Evolutionary conservation across 2,113 vertebrate species (phyloP).

Genomic region (Geococcyx californianus): DNA sequence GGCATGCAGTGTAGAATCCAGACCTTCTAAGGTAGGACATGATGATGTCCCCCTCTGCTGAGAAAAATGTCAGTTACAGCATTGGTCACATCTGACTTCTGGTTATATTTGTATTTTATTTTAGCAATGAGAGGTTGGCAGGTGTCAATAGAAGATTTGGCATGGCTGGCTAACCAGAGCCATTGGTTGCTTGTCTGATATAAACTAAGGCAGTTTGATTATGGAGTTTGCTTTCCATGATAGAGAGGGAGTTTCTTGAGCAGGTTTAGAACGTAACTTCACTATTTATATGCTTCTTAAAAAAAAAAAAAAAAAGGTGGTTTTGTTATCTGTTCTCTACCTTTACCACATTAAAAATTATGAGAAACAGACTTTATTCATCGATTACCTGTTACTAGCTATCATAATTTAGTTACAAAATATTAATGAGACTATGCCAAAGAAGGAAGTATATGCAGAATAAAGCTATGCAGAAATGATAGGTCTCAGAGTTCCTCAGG

Average conservation of each 20-base stretch:
- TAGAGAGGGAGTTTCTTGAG: neutral
- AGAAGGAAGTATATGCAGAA: neutral
- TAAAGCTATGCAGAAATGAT: neutral
- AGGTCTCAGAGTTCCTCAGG: neutral
- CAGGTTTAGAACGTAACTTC: neutral
- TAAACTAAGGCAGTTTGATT: neutral
- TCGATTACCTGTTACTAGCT: neutral
- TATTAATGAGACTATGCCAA: neutral
- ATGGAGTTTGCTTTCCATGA: neutral
- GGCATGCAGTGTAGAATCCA: slow-evolving; percentile 74
- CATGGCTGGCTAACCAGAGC: neutral
- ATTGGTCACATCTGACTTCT: slow-evolving; percentile 38
- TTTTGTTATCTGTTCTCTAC: neutral
- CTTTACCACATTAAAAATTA: neutral
- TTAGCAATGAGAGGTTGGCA: slow-evolving; percentile 32
- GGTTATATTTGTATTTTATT: slow-evolving; percentile 42
- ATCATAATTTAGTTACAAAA: neutral
- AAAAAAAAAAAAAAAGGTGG: fast-evolving
- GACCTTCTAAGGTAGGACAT: slow-evolving; percentile 72
- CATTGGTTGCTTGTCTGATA: neutral
- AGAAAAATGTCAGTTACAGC: slow-evolving; percentile 59
- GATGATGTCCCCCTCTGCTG: slow-evolving; percentile 57
- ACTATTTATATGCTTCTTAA: neutral
- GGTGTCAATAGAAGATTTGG: neutral
- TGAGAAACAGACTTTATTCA: neutral